Conservation (phyloP, 2,888 invertebrate genomes). For the Tetramorium bicarinatum region DNA sequence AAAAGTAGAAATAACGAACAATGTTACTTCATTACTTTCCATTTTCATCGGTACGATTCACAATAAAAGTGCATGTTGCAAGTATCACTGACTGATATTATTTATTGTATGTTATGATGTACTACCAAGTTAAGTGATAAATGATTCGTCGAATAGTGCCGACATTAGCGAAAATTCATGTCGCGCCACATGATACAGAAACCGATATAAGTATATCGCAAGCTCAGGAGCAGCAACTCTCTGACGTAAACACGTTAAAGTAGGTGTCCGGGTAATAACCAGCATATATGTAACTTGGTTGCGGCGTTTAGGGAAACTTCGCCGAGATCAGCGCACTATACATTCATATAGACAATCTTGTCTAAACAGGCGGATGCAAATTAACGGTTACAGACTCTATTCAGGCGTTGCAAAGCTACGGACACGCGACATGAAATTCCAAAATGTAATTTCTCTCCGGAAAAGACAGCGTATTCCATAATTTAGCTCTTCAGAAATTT, state of each 20-base stretch:
- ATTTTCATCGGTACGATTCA: background rate
- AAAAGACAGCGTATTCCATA: background rate
- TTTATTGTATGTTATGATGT: background rate
- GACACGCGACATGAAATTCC: background rate
- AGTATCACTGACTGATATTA: background rate
- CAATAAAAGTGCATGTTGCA: background rate
- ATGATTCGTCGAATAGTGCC: slow-evolving; percentile 47
- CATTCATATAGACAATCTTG: slow-evolving; percentile 39
- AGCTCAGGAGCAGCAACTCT: slow-evolving; percentile 28
- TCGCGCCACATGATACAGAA: slow-evolving; percentile 48
- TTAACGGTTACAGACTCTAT: slow-evolving; percentile 36
- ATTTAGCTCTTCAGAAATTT: background rate
- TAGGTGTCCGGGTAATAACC: slow-evolving; percentile 68
- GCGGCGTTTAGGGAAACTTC: slow-evolving; percentile 68
- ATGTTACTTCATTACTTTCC: background rate
- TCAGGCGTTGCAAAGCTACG: background rate
- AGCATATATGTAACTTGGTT: slow-evolving; percentile 47
- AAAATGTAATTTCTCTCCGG: slow-evolving; percentile 7
- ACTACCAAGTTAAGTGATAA: background rate
- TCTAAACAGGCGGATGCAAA: slow-evolving; percentile 35
- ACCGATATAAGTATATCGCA: slow-evolving; percentile 21
- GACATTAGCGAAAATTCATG: slow-evolving; percentile 62
- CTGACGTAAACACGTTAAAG: slow-evolving; percentile 68
- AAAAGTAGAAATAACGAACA: background rate
- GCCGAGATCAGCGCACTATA: slow-evolving; percentile 47